Base-by-base conservation (phyloP, 2,113 vertebrate species). In the Narcine bancroftii region DNA sequence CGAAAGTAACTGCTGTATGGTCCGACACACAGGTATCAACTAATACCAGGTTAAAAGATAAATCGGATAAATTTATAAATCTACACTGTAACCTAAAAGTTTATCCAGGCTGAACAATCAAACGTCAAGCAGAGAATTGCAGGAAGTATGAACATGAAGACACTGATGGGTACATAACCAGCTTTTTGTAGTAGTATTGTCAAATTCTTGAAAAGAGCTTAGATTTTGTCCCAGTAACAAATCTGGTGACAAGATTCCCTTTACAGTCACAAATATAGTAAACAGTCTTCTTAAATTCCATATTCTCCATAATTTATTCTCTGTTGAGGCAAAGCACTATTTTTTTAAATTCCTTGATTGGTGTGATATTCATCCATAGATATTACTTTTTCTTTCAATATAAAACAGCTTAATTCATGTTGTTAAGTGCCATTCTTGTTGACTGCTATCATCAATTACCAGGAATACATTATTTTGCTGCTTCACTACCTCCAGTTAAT, bases 391-490 rank as follows among this genome's bases (percentile, higher is more conserved):
- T 36, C 19, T 36, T 66, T 66, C 1, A 7, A 24, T 66, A 66
- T 6, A 19, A 36, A 10, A 36, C 63, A 45, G 7, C 36, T 42
- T 13, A 89, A 42, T 5, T 63, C 33, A 87, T 87, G 21, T 24
- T 19, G 56, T 36, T 60, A 33, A 5, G 10, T 60, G n/a, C 60
- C 33, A 87, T 89, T 89, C 65, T n/a, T 7, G n/a, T 89, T 89
- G 87, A 66, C 60, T 60, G 15, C 36, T 66, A 26, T 89, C n/a
- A 89, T 65, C 47, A 87, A n/a, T 87, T 89, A 66, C 63, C 36
- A 89, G 60, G 29, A 89, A 89, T 89, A 42, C 42, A 26, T 4
- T 39, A 66, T 89, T 83, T 83, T 56, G 47, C 47, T 89, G 85
- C 6, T 89, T 65, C 56, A 42, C 79, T 39, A 39, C 24, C 87